Evolutionary conservation across 1,140 invertebrate genomes (phyloP).

Genomic region (Proales similis): DNA sequence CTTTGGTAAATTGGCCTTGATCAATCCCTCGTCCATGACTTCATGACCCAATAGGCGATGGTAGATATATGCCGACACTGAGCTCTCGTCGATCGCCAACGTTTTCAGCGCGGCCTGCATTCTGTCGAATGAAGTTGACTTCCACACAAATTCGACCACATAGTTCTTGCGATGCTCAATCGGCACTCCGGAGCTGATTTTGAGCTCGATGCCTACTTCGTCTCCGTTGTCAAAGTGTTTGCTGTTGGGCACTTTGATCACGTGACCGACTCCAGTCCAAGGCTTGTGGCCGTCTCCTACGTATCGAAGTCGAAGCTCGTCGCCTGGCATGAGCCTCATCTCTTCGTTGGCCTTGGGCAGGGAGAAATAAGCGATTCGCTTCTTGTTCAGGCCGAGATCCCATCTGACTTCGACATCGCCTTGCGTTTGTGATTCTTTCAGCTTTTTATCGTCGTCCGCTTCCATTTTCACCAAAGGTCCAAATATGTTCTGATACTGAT

Average conservation of each 20-base stretch:
- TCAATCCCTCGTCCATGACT: conserved; percentile 83
- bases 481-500: conserved; percentile 98
- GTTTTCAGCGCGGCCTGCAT: conserved; percentile 90
- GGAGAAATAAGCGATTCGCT: conserved; percentile 68
- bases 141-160: conserved; percentile 99
- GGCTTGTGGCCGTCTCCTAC: conserved; percentile 73
- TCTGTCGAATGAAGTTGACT: conserved; percentile 94
- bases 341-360: conserved; percentile 54
- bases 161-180: conserved; percentile 88
- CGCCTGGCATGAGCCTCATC: conserved; percentile 99
- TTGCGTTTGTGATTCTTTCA: conserved; percentile 97
- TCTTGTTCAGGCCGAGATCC: conserved; percentile 96
- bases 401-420: conserved; percentile 96
- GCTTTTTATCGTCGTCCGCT: conserved; percentile 93
- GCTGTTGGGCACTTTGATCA: conserved; percentile 96
- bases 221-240: conserved; percentile 72
- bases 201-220: conserved; percentile 93
- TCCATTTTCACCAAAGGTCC: conserved; percentile 91
- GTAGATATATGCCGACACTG: conserved; percentile 95
- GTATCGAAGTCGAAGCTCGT: conserved; percentile 87
- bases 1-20: conserved; percentile 76
- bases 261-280: conserved; percentile 87
- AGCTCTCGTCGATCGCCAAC: conserved; percentile 90
- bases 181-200: conserved; percentile 77
- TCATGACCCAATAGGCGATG: conserved; percentile 91